Base-by-base conservation (phyloP, 2,113 vertebrate genomes). In the Meleagris gallopavo region DNA sequence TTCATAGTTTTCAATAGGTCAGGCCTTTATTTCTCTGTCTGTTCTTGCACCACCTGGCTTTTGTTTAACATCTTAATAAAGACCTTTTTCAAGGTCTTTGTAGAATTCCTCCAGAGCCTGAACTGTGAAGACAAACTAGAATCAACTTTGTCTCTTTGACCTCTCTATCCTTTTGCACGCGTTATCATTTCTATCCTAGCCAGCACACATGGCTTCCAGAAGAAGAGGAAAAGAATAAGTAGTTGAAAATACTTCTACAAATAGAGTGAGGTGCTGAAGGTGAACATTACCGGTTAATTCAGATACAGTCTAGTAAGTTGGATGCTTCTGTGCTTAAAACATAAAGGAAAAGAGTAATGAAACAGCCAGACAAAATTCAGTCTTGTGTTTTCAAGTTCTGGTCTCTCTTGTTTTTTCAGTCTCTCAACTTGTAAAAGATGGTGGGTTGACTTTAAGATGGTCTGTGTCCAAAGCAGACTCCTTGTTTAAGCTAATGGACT, bases 381-480 rank as follows among this genome's bases (percentile, higher is more conserved):
- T 46, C 69, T 95, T 83, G 34, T 81, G 54, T 94, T 50, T 84
- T 74, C 36, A 46, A 43, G 80, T 93, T 46, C 60, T 88, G 62
- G 54, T 58, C 69, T 75, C 62, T 96, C 88, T 83, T 67, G 36
- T 83, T 93, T 96, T 89, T 45, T 84, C 48, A 54, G 45, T 58
- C 36, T 92, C 45, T 76, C 58, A 88, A 79, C n/a, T 70, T 82
- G 74, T 79, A 73, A 73, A 94, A 88, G 50, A 67, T 71, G 71
- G 58, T 87, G 66, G 50, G 17, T 76, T 92, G 82, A 80, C 84
- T 92, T 92, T 79, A 6, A 81, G 72, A 82, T 95, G 87, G 84
- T 88, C 78, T 88, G 30, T 83, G 67, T 95, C 95, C 91, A 96
- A 96, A 88, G 65, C 62, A 93, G 94, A 85, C 78, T 93, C 58